These are phyloP conservation scores for Halichoerus grypus DNA, from an alignment of 2,113 vertebrate species.

Conservation along the genomic window DNA sequence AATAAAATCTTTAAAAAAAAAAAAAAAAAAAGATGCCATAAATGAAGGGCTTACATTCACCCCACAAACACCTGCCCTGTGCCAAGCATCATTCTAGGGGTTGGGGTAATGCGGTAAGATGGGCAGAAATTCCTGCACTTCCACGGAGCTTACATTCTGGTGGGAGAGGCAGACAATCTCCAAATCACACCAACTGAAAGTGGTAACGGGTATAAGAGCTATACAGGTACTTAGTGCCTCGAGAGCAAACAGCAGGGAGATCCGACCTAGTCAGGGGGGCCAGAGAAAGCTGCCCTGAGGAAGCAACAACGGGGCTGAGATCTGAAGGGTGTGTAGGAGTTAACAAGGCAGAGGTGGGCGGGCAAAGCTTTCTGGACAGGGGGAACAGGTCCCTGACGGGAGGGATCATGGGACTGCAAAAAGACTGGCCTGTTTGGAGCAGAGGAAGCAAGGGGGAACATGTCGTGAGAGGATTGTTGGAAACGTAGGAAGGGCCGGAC, in stretches of 20 bases:
- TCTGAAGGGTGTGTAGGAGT: constrained; percentile 80
- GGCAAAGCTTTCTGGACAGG: constrained; percentile 57
- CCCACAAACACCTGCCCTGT: neutral
- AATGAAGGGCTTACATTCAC: neutral
- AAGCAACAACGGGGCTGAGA: constrained; percentile 76
- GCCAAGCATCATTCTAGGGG: neutral
- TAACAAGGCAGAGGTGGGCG: constrained; percentile 56
- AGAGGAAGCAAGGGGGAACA: neutral
- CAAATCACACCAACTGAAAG: constrained; percentile 57
- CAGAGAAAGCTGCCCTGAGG: constrained; percentile 74
- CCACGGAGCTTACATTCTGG: constrained; percentile 15
- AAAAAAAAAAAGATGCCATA: neutral
- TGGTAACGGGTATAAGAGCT: constrained; percentile 52
- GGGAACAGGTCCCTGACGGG: constrained; percentile 65
- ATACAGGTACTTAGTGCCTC: constrained; percentile 56
- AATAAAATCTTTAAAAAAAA: too few species aligned
- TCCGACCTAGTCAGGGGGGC: constrained; percentile 82
- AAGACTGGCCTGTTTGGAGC: constrained; percentile 47
- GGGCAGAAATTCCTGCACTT: neutral
- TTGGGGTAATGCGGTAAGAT: neutral
- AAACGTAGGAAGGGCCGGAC: constrained; percentile 3
- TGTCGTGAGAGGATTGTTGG: constrained; percentile 33
- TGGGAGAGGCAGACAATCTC: constrained; percentile 17
- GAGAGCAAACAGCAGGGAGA: constrained; percentile 78
- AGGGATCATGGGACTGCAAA: constrained; percentile 56